Percentiles rank a stretch among this genome's conserved stretches.
These are phyloP conservation scores for Ceratothoa steindachneri DNA, from an alignment of 2,888 invertebrate genomes.

Conservation along the genomic window DNA sequence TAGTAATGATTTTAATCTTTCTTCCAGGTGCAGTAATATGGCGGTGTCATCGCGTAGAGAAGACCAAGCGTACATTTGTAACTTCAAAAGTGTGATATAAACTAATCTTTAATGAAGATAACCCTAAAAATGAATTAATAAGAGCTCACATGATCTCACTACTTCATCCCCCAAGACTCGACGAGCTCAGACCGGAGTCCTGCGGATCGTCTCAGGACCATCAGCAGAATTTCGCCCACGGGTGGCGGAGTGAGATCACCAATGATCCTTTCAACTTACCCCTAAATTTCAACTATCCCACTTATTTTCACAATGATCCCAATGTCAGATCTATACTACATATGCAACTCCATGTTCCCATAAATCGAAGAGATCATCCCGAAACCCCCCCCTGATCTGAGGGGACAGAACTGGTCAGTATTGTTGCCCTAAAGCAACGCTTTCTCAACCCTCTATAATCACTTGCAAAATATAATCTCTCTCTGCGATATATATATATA, in stretches of 20 bases:
- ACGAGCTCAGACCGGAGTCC: background rate
- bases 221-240: no score
- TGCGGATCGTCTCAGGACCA: no score
- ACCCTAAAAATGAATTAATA: background rate
- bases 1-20: no score
- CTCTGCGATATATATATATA: background rate
- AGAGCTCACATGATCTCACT: background rate
- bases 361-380: background rate
- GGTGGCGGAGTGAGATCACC: background rate
- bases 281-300: background rate
- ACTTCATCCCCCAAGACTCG: background rate
- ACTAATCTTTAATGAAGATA: background rate
- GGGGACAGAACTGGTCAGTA: background rate
- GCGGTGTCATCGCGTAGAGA: no score
- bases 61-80: no score
- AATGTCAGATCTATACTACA: no score
- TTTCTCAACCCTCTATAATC: background rate
- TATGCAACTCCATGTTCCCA: background rate
- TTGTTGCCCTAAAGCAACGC: background rate
- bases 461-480: background rate
- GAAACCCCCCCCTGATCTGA: background rate
- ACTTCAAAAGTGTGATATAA: background rate
- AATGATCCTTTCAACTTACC: background rate
- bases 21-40: no score
- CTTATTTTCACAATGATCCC: no score